Percentiles rank a stretch among this genome's conserved stretches.
phyloP scores from a whole-genome alignment of 2,797 vertebrate species.

The Anolis apletophallus region DNA sequence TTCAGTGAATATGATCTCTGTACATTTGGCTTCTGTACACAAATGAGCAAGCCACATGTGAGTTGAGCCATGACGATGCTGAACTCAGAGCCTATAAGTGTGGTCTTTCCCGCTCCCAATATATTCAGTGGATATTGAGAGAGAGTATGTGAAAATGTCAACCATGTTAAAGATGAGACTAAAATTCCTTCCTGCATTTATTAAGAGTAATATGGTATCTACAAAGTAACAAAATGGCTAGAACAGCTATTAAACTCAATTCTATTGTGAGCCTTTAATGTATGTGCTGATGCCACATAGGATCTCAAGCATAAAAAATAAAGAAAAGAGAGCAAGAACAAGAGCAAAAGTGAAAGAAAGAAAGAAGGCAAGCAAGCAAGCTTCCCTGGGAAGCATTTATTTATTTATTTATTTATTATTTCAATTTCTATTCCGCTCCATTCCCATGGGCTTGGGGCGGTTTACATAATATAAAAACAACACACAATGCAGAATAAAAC shows the following conservation, averaged over 20 bases:
- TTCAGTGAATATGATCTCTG: background rate
- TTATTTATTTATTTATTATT: no score
- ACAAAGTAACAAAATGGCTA: background rate
- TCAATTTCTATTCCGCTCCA: no score
- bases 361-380: background rate
- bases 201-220: background rate
- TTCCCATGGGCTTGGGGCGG: no score
- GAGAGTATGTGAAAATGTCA: background rate
- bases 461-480: no score
- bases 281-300: background rate
- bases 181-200: background rate
- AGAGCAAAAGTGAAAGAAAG: background rate
- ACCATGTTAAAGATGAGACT: background rate
- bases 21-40: background rate
- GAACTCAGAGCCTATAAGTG: no score
- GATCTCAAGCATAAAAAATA: no score
- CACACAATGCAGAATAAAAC: no score
- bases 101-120: background rate
- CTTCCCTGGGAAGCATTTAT: no score
- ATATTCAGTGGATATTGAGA: background rate
- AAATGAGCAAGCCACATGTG: background rate
- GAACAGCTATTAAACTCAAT: background rate
- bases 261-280: constrained; percentile 9
- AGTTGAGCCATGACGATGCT: background rate
- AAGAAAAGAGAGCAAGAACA: background rate